Conservation (phyloP, 2,888 invertebrate genomes). For the Icerya purchasi region DNA sequence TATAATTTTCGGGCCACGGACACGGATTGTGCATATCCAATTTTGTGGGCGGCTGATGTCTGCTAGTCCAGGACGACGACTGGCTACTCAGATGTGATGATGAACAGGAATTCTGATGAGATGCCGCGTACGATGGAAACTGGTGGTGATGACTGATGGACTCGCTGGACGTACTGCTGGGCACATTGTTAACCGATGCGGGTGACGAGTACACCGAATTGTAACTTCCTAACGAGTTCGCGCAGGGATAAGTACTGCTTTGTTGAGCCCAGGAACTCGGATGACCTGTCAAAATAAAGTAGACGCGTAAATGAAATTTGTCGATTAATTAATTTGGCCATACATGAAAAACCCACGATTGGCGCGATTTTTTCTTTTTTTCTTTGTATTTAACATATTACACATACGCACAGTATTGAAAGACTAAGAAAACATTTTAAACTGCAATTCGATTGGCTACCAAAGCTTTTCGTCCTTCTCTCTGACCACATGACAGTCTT, state of each 20-base stretch:
- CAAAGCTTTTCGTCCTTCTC: too few relatives aligned
- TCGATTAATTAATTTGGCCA: too few relatives aligned
- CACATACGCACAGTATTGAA: too few relatives aligned
- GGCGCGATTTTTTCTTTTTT: too few relatives aligned
- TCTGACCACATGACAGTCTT: too few relatives aligned
- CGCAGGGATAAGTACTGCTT: conserved; percentile 16
- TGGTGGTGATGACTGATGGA: neutral
- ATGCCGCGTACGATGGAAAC: neutral
- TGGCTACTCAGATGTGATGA: neutral
- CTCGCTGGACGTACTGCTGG: conserved; percentile 1
- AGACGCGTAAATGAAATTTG: too few relatives aligned
- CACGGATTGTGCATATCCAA: conserved; percentile 15
- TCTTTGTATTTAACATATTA: too few relatives aligned
- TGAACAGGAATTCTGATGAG: neutral
- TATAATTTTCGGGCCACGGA: conserved; percentile 20
- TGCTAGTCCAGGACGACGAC: neutral
- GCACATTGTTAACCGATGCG: conserved; percentile 1
- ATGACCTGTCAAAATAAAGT: too few relatives aligned
- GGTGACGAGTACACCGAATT: conserved; percentile 7
- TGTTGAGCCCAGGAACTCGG: conserved; percentile 19
- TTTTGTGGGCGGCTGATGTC: conserved; percentile 16
- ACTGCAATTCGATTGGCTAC: too few relatives aligned
- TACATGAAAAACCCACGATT: too few relatives aligned
- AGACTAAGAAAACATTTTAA: too few relatives aligned
- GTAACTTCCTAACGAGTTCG: conserved; percentile 8